Base-by-base conservation (phyloP, 2,113 vertebrate species). In the Corythaixoides concolor region DNA sequence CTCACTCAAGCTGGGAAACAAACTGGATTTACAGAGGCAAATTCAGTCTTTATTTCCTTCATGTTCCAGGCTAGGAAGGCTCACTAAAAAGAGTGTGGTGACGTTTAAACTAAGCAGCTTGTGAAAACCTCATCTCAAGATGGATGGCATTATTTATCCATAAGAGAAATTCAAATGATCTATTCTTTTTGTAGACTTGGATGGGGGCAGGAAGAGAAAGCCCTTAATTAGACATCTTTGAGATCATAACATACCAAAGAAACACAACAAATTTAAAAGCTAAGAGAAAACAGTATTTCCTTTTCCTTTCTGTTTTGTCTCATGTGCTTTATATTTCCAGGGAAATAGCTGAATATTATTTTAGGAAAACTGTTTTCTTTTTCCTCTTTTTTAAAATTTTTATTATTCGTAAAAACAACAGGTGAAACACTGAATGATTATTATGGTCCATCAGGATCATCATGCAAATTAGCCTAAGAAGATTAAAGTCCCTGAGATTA, bases 391-490 rank as follows among this genome's bases (percentile, higher is more conserved):
- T 6, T 1, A 49, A 62, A 9, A 4, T 4, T 24, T 52, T 53
- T 30, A 28, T 58, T 53, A 35, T 37, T 41, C 43, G 89, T 33
- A 84, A 70, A 64, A 88, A 11, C 41, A 94, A 32, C 35, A 81
- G 33, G 59, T 88, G 7, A 94, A 91, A 88, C 59, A 16, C n/a
- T 62, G 32, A 35, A 77, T 82, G 5, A 11, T 47, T 83, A 19
- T 77, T 95, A 59, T 43, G 56, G 27, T 72, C 64, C 63, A 39
- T 81, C 64, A 73, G 30, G 63, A 89, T 85, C 66, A 81, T 80
- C 21, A 85, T 88, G 88, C 30, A 97, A 96, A 97, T 96, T 96
- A 95, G 66, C 55, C 37, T 52, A 88, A 88, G 78, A 94, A 94
- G 49, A 96, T 88, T 88, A 88, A 95, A 83, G 35, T 92, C 87